Conservation (phyloP, 2,113 vertebrate species). For the Dascyllus trimaculatus region DNA sequence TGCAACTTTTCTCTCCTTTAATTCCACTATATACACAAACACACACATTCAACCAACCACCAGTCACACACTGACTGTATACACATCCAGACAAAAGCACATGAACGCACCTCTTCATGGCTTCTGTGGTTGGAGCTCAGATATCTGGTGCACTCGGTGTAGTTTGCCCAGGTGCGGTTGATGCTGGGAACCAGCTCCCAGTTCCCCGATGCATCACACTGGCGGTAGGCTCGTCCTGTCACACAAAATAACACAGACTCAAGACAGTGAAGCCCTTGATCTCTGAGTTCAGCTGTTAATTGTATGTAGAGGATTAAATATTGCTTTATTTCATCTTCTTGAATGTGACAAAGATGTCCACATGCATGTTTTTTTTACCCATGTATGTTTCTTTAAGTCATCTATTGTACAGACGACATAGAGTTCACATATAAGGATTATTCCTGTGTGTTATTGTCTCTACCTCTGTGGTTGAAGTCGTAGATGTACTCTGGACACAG, state of each 20-base stretch:
- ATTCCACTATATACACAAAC: neutral
- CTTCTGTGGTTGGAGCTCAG: constrained; percentile 83
- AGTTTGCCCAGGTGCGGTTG: constrained; percentile 96
- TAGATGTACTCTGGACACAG: constrained; percentile 92
- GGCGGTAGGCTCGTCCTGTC: constrained; percentile 89
- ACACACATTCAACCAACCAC: neutral
- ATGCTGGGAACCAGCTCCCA: constrained; percentile 88
- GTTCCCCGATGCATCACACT: constrained; percentile 84
- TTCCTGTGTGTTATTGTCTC: neutral
- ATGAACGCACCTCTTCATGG: constrained; percentile 84
- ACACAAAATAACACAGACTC: neutral
- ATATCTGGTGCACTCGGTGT: constrained; percentile 90
- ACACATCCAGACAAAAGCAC: constrained; percentile 65
- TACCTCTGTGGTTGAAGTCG: constrained; percentile 93
- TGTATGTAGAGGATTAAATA: neutral
- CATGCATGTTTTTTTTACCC: no score
- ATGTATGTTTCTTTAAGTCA: neutral
- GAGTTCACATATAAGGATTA: neutral
- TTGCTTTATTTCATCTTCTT: neutral
- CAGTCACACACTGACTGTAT: neutral
- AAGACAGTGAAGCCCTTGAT: no score
- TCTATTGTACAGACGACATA: no score
- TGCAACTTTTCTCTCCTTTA: neutral
- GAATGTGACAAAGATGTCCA: neutral
- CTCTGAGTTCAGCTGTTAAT: no score